Percentiles rank a stretch among this genome's conserved stretches.
These are phyloP conservation scores for Anser brachyrhynchus DNA, from an alignment of 2,113 vertebrate genomes.

Conservation along the genomic window DNA sequence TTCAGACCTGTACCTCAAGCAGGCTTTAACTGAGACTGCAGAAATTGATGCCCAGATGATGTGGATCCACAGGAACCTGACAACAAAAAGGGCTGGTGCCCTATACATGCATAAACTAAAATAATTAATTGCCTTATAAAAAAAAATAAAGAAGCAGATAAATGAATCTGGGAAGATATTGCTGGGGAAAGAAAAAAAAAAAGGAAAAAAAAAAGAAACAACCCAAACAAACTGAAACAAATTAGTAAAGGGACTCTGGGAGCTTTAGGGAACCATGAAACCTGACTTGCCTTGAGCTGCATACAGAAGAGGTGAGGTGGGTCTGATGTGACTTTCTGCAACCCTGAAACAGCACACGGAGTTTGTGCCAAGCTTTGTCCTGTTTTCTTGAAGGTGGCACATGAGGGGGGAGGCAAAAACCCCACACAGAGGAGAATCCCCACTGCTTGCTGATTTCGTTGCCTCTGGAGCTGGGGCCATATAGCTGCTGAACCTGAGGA, in stretches of 20 bases:
- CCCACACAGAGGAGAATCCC: background rate
- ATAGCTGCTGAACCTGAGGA: background rate
- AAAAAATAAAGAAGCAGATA: background rate
- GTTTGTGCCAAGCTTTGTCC: background rate
- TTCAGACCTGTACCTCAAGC: background rate
- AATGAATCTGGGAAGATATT: background rate
- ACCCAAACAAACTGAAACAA: background rate
- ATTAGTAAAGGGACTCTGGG: background rate
- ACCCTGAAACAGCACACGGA: background rate
- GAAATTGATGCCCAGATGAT: background rate
- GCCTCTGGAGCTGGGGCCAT: background rate
- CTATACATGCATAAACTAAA: background rate
- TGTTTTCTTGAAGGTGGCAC: background rate
- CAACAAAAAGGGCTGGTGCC: background rate
- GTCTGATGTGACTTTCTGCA: background rate
- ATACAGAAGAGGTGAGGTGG: background rate
- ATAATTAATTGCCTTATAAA: background rate
- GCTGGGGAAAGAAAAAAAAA: background rate
- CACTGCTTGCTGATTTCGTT: background rate
- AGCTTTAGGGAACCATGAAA: slow-evolving; percentile 11
- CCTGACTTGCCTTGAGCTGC: background rate
- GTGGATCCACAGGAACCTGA: background rate
- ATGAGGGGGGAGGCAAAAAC: background rate
- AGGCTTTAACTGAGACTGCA: background rate
- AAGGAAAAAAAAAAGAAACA: background rate